Base-by-base conservation (phyloP, 2,113 vertebrate genomes). In the Rhynchomys soricoides region DNA sequence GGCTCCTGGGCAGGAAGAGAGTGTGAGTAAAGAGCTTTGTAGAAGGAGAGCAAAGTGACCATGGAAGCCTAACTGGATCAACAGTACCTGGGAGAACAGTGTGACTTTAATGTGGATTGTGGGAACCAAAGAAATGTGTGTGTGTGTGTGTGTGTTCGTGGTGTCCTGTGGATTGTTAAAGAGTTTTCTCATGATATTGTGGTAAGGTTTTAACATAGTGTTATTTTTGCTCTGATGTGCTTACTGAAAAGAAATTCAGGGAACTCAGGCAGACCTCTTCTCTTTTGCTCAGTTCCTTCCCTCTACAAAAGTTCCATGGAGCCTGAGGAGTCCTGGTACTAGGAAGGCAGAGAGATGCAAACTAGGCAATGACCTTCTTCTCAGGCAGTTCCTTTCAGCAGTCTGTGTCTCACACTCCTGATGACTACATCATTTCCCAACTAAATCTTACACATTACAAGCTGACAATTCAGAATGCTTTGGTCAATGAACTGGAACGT, bases 241-340 rank as follows among this genome's bases (percentile, higher is more conserved):
- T 87, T n/a, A 59, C 16, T 78, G 21, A 86, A 52, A 81, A 92
- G 57, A 93, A 78, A 73, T 74, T 59, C 55, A 48, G 81, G 6
- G 75, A 75, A 52, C 16, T 31, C 26, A 22, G 37, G 21, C 26
- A 45, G 0, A 29, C 11, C 66, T 75, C 3, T 75, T 86, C 64
- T 68, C 31, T 21, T 86, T 68, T 75, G 22, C 45, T 55, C 29
- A 7, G 4, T 74, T 59, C 55, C 40, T 89, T 82, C 89, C 31
- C 37, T 89, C 1, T 75, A 26, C 12, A 31, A 43, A 85, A 64
- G 45, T n/a, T 37, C 68, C 19, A 0, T 26, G 11, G n/a, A 62
- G 37, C 15, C 7, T 78, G 0, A 24, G 86, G 74, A 68, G 43
- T 4, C 0, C 0, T 29, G 4, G 31, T n/a, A 26, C 13, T 7